Conservation (phyloP, 2,113 vertebrate genomes). For the Anhinga rufa region DNA sequence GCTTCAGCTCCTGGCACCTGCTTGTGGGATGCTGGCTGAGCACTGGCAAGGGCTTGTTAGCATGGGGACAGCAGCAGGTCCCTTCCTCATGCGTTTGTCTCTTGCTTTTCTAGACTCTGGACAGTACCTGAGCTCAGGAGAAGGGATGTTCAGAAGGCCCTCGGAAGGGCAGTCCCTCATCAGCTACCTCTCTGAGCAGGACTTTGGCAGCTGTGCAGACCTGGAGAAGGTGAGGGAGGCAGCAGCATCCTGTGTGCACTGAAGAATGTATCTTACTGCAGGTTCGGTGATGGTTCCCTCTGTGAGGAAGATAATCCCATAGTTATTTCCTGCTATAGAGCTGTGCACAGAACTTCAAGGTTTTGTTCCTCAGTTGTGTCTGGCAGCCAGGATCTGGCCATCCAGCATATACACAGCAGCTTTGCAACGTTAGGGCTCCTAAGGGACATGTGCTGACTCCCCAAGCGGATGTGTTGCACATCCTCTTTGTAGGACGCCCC, state of each 20-base stretch:
- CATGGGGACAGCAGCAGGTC: neutral
- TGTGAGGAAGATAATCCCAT: accelerated
- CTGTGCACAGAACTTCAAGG: neutral
- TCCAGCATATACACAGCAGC: neutral
- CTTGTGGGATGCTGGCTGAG: neutral
- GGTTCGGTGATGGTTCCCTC: neutral
- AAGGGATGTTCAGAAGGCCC: slow-evolving; percentile 93
- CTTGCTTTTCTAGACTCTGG: slow-evolving; percentile 74
- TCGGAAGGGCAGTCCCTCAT: slow-evolving; percentile 97
- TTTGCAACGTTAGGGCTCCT: neutral
- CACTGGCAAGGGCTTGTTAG: neutral
- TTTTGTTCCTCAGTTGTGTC: neutral
- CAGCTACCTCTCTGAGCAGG: slow-evolving; percentile 98
- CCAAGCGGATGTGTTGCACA: neutral
- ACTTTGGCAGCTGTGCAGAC: slow-evolving; percentile 98
- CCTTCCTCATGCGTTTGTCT: neutral
- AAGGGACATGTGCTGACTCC: neutral
- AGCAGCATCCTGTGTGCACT: neutral
- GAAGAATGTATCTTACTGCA: neutral
- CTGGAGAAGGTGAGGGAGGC: slow-evolving; percentile 86
- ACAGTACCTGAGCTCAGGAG: slow-evolving; percentile 73
- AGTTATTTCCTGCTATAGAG: neutral
- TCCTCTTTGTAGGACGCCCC: neutral
- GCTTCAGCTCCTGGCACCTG: neutral
- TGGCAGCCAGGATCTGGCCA: neutral